Evolutionary conservation across 2,888 invertebrate genomes (phyloP).

Genomic region (Argynnis bischoffii): DNA sequence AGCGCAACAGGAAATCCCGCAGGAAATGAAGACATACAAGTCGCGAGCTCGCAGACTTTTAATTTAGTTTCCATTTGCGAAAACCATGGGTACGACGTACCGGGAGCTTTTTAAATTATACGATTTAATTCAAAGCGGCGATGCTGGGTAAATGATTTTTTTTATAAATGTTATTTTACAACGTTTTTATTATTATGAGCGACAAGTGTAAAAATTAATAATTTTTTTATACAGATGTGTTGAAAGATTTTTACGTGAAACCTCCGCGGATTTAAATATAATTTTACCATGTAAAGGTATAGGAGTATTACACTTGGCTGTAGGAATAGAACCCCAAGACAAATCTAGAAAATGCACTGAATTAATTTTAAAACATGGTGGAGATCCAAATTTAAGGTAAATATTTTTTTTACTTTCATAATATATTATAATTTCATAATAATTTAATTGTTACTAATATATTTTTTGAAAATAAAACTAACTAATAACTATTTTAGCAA

Average conservation of each 20-base stretch:
- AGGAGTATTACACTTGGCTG: slow-evolving; percentile 88
- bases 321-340: slow-evolving; percentile 85
- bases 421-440: not conserved
- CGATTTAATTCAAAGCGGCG: slow-evolving; percentile 85
- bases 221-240: slow-evolving; percentile 58
- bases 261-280: slow-evolving; percentile 85
- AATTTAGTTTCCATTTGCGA: slow-evolving; percentile 52
- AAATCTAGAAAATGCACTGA: slow-evolving; percentile 85
- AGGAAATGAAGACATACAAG: slow-evolving; percentile 70
- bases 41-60: slow-evolving; percentile 58
- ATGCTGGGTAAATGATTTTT: slow-evolving; percentile 72
- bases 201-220: not conserved
- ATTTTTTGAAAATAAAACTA: not conserved
- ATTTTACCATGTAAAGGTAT: slow-evolving; percentile 87
- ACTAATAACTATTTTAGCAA: slow-evolving; percentile 72
- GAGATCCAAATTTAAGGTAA: slow-evolving; percentile 88
- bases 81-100: slow-evolving; percentile 69
- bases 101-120: slow-evolving; percentile 80
- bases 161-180: slow-evolving; percentile 4
- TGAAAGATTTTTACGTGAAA: slow-evolving; percentile 62
- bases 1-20: slow-evolving; percentile 61
- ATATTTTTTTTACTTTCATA: slow-evolving; percentile 13
- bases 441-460: not conserved
- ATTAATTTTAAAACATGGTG: slow-evolving; percentile 86
- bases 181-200: no score